These are phyloP conservation scores for Resseliella maxima DNA, from an alignment of 2,888 invertebrate species.

Conservation along the genomic window DNA sequence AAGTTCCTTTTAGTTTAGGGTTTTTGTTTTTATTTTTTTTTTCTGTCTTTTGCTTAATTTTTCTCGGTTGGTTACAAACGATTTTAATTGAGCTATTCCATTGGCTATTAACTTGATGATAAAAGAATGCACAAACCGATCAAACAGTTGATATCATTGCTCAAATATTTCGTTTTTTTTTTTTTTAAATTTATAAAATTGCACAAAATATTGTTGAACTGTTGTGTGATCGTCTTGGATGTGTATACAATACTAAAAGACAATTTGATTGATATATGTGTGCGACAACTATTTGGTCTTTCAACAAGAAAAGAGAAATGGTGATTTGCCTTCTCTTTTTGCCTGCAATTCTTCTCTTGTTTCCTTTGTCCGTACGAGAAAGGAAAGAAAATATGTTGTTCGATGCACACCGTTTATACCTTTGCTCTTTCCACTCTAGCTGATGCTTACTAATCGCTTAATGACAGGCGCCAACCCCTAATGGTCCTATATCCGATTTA, in stretches of 20 bases:
- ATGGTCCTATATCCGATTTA: slow-evolving; percentile 53
- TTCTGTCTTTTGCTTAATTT: background rate
- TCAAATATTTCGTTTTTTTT: background rate
- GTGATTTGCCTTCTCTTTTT: background rate
- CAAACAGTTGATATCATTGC: background rate
- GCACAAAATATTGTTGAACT: background rate
- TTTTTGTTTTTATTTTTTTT: background rate
- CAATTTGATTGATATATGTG: background rate
- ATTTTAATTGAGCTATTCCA: slow-evolving; percentile 49
- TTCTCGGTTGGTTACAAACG: background rate
- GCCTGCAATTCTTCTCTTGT: background rate
- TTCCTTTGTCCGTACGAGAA: background rate
- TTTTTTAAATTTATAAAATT: background rate
- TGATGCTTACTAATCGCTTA: slow-evolving; percentile 51
- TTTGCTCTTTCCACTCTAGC: background rate
- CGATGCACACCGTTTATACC: slow-evolving; percentile 1
- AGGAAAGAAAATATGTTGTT: background rate
- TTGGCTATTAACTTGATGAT: background rate
- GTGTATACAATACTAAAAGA: slow-evolving; percentile 13
- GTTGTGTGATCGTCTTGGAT: background rate
- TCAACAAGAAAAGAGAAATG: background rate
- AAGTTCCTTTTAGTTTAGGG: background rate
- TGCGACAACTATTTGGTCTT: slow-evolving; percentile 3
- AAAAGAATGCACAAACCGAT: slow-evolving; percentile 25
- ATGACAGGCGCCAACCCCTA: slow-evolving; percentile 54